Conservation (phyloP, 2,888 invertebrate species). For the Caenorhabditis imperialis region DNA sequence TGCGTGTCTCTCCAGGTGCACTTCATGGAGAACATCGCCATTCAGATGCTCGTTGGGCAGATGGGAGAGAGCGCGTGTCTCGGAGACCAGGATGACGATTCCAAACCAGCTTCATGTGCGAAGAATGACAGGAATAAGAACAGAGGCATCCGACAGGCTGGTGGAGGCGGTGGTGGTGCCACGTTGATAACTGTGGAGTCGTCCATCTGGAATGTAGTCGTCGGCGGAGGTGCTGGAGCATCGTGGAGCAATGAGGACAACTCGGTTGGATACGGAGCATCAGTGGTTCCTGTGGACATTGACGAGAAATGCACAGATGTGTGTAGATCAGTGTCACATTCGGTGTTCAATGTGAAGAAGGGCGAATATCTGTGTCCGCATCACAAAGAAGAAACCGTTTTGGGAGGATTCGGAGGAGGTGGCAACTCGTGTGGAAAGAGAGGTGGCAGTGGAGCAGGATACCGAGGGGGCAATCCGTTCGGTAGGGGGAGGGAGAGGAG, state of each 20-base stretch:
- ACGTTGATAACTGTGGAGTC: conserved; percentile 28
- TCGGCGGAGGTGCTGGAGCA: conserved; percentile 49
- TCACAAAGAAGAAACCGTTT: conserved; percentile 11
- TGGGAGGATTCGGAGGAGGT: conserved; percentile 69
- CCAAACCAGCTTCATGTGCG: conserved; percentile 20
- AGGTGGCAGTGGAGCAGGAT: conserved; percentile 71
- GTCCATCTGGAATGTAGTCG: conserved; percentile 36
- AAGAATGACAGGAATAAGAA: background rate
- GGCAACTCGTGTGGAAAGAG: conserved; percentile 65
- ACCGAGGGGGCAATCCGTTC: conserved; percentile 50
- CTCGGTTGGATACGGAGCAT: conserved; percentile 40
- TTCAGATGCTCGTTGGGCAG: conserved; percentile 45
- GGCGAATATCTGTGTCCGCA: conserved; percentile 16
- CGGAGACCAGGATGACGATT: conserved; percentile 25
- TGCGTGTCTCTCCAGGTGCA: conserved; percentile 39
- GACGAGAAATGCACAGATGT: conserved; percentile 8
- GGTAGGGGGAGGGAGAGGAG: conserved; percentile 33
- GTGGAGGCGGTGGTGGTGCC: conserved; percentile 55
- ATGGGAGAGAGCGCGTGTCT: conserved; percentile 41
- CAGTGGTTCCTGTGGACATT: background rate
- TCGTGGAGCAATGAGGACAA: conserved; percentile 10
- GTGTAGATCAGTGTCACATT: conserved; percentile 10
- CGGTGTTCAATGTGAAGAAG: conserved; percentile 3
- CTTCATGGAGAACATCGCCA: conserved; percentile 27
- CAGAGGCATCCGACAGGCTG: conserved; percentile 5